phyloP scores from a whole-genome alignment of 2,113 vertebrate species.

The Seriola aureovittata region DNA sequence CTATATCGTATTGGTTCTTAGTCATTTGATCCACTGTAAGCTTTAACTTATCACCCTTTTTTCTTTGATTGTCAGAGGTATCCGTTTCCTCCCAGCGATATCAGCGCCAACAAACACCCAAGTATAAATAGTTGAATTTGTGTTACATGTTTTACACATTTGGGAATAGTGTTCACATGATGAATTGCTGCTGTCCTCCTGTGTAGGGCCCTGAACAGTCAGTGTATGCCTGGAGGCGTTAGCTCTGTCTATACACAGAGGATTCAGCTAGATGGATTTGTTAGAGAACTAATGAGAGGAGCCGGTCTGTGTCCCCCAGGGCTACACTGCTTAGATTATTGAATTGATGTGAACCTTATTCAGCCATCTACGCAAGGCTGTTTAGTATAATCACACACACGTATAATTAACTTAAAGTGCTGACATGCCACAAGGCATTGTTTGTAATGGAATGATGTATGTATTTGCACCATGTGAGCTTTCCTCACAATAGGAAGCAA shows the following conservation, averaged over 20 bases:
- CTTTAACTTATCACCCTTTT: neutral
- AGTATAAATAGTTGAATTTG: neutral
- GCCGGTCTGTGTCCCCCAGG: neutral
- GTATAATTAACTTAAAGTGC: slow-evolving; percentile 8
- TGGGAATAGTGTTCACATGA: neutral
- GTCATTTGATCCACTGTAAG: neutral
- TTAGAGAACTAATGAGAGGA: slow-evolving; percentile 48
- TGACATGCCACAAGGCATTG: neutral
- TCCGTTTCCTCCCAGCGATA: neutral
- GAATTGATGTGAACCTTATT: slow-evolving; percentile 40
- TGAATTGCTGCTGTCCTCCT: slow-evolving; percentile 9
- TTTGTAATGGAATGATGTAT: slow-evolving; percentile 13
- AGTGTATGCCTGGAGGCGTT: neutral
- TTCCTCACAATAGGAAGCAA: neutral
- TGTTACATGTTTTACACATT: neutral
- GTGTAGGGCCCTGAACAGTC: slow-evolving; percentile 14
- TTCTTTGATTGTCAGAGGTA: neutral
- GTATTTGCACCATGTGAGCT: slow-evolving; percentile 8
- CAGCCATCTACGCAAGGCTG: neutral
- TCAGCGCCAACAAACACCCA: neutral
- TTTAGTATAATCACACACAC: slow-evolving; percentile 30
- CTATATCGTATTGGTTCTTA: neutral
- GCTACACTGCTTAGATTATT: slow-evolving; percentile 15
- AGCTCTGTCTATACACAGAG: neutral
- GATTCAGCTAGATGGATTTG: slow-evolving; percentile 46